Base-by-base conservation (phyloP, 2,113 vertebrate species). In the Plectropomus leopardus region DNA sequence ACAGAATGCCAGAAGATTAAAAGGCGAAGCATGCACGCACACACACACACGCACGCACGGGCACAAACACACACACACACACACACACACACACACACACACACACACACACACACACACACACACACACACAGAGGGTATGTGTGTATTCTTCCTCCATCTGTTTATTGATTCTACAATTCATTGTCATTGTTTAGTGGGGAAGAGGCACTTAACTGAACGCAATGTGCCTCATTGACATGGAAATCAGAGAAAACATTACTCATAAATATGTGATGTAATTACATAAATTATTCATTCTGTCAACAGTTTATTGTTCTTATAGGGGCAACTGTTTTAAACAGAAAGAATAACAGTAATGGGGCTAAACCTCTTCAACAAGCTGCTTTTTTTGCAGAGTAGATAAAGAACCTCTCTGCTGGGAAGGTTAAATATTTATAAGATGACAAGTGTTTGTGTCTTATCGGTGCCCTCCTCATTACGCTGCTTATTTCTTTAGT, bases 161-260 rank as follows among this genome's bases (percentile, higher is more conserved):
- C 79, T 88, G 77, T 72, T 86, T 78, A 77, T 72, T 81, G 77
- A 82, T 89, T 86, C 57, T 48, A 85, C 73, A 63, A 86, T 82
- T 90, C 78, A 89, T 80, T 83, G 82, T 85, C 74, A 76, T 50
- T 66, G 65, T 82, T 93, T 92, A 87, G 68, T 32, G 59, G 34
- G 26, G 4, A 91, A 87, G 59, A 91, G 88, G 74, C 86, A 65
- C 84, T 88, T 91, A 88, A 91, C 80, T 69, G 50, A 32, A 82
- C 45, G 44, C 76, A 86, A 86, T 89, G 83, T 70, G 54, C 63
- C 79, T 81, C 71, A 80, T 85, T 92, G 85, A 89, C 90, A 92
- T 72, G 76, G 88, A 88, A 94, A 96, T 94, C 92, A 95, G 80
- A 89, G 85, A 73, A 88, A 92, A 87, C 88, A 94, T 90, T 92